Evolutionary conservation across 1,140 invertebrate genomes (phyloP).

Genomic region (Bombus sylvicola): DNA sequence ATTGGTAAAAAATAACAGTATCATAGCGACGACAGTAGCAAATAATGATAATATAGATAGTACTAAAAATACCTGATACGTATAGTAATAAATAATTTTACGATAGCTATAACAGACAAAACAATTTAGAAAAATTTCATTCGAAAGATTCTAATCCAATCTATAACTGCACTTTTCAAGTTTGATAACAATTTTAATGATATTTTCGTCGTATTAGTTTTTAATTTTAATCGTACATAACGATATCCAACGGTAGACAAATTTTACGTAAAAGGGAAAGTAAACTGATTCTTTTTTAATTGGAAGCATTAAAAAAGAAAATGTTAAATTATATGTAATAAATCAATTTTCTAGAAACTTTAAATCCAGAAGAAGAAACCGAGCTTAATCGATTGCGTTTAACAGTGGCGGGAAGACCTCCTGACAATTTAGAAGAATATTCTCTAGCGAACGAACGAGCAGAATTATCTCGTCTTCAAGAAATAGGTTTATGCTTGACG

Average conservation of each 20-base stretch:
- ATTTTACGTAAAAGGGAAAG: background rate
- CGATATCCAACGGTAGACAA: background rate
- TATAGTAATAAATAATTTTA: background rate
- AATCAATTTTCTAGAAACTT: slow-evolving; percentile 15
- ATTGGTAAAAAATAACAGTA: background rate
- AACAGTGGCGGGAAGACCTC: background rate
- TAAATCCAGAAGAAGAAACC: slow-evolving; percentile 6
- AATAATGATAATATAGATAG: too few species aligned
- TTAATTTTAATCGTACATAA: background rate
- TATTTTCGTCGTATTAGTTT: too few species aligned
- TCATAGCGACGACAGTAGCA: too few species aligned
- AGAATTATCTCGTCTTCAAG: slow-evolving; percentile 29
- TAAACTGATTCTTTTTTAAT: background rate
- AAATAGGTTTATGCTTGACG: slow-evolving; percentile 33
- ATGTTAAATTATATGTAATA: background rate
- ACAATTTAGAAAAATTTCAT: background rate
- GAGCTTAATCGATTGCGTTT: slow-evolving; percentile 22
- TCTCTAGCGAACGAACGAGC: background rate
- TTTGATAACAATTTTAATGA: too few species aligned
- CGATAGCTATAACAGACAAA: background rate
- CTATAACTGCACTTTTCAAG: too few species aligned
- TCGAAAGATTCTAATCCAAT: too few species aligned
- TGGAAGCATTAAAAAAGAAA: background rate
- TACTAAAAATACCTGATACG: too few species aligned
- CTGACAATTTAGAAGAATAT: slow-evolving; percentile 9